These are phyloP conservation scores for Acipenser oxyrinchus DNA, from an alignment of 2,797 vertebrate genomes.

Conservation along the genomic window DNA sequence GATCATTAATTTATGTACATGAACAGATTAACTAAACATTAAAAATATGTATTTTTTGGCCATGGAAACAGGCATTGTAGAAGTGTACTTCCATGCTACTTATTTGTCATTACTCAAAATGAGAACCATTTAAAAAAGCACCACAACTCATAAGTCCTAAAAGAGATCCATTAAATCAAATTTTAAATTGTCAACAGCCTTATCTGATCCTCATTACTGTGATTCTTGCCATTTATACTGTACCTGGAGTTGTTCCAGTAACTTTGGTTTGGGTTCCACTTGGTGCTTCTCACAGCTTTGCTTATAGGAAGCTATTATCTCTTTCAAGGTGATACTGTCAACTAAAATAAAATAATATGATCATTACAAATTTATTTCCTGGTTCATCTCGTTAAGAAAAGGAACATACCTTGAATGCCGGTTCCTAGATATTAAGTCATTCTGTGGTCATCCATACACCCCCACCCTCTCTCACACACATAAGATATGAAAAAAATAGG, in stretches of 20 bases:
- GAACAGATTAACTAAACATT: slow-evolving; percentile 5
- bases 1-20: slow-evolving; percentile 55
- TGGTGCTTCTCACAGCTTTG: slow-evolving; percentile 57
- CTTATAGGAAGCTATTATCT: slow-evolving; percentile 53
- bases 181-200: slow-evolving; percentile 3
- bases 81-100: too few species aligned
- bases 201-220: neutral
- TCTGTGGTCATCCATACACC: too few species aligned
- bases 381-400: too few species aligned
- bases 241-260: slow-evolving; percentile 63
- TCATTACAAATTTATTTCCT: slow-evolving; percentile 22
- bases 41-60: neutral
- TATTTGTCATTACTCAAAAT: too few species aligned
- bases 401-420: slow-evolving; percentile 7
- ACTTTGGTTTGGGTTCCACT: slow-evolving; percentile 46
- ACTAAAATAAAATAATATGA: slow-evolving; percentile 45
- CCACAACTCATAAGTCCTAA: neutral
- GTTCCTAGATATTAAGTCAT: too few species aligned
- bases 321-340: slow-evolving; percentile 47
- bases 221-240: slow-evolving; percentile 6
- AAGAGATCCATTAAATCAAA: neutral
- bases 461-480: too few species aligned
- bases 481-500: too few species aligned
- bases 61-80: too few species aligned
- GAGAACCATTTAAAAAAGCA: too few species aligned